Evolutionary conservation across 2,888 invertebrate species (phyloP), one percentile per base, ranked within the genome.

Genomic region (Diadegma fenestrale): DNA sequence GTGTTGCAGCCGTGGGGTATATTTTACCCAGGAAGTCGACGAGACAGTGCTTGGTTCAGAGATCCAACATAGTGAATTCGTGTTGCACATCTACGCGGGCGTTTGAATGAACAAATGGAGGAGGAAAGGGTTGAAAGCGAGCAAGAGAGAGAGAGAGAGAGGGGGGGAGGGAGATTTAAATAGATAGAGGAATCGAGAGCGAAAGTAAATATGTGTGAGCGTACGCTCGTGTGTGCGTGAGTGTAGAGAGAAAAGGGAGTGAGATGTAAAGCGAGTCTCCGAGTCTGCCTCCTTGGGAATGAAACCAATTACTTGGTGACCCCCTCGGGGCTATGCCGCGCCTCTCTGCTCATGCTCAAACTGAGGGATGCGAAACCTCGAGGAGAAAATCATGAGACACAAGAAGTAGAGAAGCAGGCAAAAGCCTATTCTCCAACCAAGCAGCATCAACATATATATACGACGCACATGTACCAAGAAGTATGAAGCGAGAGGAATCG

Each of bases 231-330:
- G 33, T 64, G 64, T 64, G 64, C n/a, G 41, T 66, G 37, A 7
- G 63, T 64, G 66, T 54, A n/a, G 54, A 68, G 69, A 61, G 68
- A 48, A 79, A 69, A 58, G 41, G 78, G 69, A 83, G 82, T 48
- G 68, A 73, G 83, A 79, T 66, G 73, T 51, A 80, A 80, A 76
- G 77, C 76, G 85, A 83, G 77, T 77, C 79, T 85, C 72, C 73
- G 90, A 89, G 90, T 91, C 93, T 93, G 93, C 92, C 92, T 93
- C 90, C 89, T 88, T 87, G 90, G 91, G 91, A 93, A 93, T 92
- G 93, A 93, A 93, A 92, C 93, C 93, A 93, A 93, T 93, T 93
- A 93, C 92, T 92, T 89, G 91, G 91, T 91, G 92, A 92, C 92
- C 93, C 91, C 92, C 92, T 90, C 89, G 89, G 93, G 91, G 91